phyloP scores from a whole-genome alignment of 2,113 vertebrate species.

The Daubentonia madagascariensis region DNA sequence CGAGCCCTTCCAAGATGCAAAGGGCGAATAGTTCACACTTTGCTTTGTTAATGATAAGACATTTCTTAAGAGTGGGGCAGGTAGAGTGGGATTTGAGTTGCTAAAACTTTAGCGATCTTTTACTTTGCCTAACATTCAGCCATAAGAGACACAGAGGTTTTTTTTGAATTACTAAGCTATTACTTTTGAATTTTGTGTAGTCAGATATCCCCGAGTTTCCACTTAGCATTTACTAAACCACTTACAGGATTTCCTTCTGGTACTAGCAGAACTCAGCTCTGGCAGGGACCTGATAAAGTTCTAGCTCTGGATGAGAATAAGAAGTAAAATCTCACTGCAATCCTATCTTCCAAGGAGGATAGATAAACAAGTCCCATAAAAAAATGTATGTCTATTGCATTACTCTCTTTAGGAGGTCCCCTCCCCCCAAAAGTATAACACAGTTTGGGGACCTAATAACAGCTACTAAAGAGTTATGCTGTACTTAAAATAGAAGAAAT shows the following conservation, averaged over 20 bases:
- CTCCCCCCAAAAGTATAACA: background rate
- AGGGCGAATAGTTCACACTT: background rate
- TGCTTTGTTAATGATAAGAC: slow-evolving; percentile 35
- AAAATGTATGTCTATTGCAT: slow-evolving; percentile 38
- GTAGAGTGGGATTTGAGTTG: background rate
- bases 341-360: slow-evolving; percentile 48
- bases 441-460: slow-evolving; percentile 48
- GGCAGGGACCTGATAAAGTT: slow-evolving; percentile 63
- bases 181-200: slow-evolving; percentile 62
- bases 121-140: background rate
- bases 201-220: slow-evolving; percentile 56
- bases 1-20: background rate
- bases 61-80: background rate
- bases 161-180: slow-evolving; percentile 60
- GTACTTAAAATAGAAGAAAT: slow-evolving; percentile 63
- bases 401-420: background rate
- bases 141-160: slow-evolving; percentile 31
- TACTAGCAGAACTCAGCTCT: slow-evolving; percentile 60
- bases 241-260: slow-evolving; percentile 65
- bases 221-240: slow-evolving; percentile 70
- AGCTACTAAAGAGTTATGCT: slow-evolving; percentile 53
- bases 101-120: background rate
- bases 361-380: slow-evolving; percentile 50
- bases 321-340: slow-evolving; percentile 61
- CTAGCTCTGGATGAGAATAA: slow-evolving; percentile 21